Evolutionary conservation across 2,888 invertebrate species (phyloP), one percentile per base, ranked within the genome.

Genomic region (Willowsia nigromaculata): DNA sequence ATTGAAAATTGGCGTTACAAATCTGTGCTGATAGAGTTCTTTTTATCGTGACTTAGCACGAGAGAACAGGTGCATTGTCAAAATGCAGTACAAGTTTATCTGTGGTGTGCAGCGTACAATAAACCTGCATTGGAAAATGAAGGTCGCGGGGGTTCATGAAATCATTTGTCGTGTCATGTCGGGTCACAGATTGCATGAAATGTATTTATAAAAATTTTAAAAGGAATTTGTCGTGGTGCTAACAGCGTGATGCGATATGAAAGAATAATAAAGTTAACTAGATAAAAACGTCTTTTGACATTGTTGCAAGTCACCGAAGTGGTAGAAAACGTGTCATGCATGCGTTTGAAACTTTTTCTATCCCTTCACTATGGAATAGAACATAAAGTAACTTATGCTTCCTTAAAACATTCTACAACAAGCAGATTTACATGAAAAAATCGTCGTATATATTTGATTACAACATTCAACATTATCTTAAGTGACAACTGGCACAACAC

Each of bases 161-260:
- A 86, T 86, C 86, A 80, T 86, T 86, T 85, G 59, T 86, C 65
- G 68, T 80, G 86, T 78, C 86, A 86, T 80, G 53, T 86, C 80
- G 76, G 86, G 86, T 86, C 86, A 68, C 43, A 59, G 7, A 74
- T 40, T 59, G 43, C 47, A 76, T 50, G n/a, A 43, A 43, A 27
- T n/a, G 62, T 30, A 40, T 37, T 76, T 9, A 53, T 25, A 62
- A 22, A 47, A 13, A 59, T 22, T 2, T 53, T 53, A n/a, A n/a
- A n/a, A n/a, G 86, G 80, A 80, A 86, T 86, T 76, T 86, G 86
- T 86, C 86, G 86, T 86, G 78, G 86, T 86, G 86, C 86, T 86
- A 86, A 86, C 86, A 86, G 78, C 86, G 80, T 86, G 86, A 86
- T 80, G 59, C 68, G 40, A 80, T 68, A 40, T 78, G 37, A 68